A percentile compares a stretch with the other conserved stretches of the same genome.
These are phyloP conservation scores for Drosophila suboccidentalis DNA, from an alignment of 2,888 invertebrate species.

Conservation along the genomic window DNA sequence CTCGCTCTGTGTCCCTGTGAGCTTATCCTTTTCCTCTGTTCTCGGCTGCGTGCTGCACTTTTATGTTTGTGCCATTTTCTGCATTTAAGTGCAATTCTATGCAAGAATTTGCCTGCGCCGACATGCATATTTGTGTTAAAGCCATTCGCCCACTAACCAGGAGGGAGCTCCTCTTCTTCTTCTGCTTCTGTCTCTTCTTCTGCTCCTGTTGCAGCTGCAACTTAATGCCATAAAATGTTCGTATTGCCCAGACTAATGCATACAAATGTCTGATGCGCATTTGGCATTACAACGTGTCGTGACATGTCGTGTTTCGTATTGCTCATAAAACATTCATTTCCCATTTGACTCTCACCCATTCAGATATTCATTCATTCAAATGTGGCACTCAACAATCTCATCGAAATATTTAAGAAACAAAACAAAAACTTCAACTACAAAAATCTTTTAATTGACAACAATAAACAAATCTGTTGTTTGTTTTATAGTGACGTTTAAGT, in stretches of 20 bases:
- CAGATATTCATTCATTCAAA: constrained; percentile 6
- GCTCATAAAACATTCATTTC: constrained; percentile 69
- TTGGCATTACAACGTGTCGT: constrained; percentile 66
- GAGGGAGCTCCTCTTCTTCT: neutral
- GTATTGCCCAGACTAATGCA: constrained; percentile 78
- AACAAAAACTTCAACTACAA: constrained; percentile 1
- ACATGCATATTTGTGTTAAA: constrained; percentile 81
- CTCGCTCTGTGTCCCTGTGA: constrained; percentile 1
- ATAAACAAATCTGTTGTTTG: constrained; percentile 3
- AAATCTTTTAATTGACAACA: constrained; percentile 17
- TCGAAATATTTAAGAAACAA: constrained; percentile 18
- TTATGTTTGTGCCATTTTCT: constrained; percentile 75
- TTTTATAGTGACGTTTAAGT: constrained; percentile 20
- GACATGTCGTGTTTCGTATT: constrained; percentile 25
- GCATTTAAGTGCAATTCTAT: constrained; percentile 81
- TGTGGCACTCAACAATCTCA: constrained; percentile 47
- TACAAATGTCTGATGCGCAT: constrained; percentile 78
- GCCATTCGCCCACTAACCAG: constrained; percentile 52
- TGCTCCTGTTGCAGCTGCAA: constrained; percentile 37
- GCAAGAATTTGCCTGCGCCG: constrained; percentile 76
- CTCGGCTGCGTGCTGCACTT: constrained; percentile 46
- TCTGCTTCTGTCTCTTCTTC: neutral
- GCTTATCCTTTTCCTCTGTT: constrained; percentile 28
- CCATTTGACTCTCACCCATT: constrained; percentile 35
- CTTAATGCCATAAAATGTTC: constrained; percentile 78